A percentile compares a stretch with the other conserved stretches of the same genome.
Evolutionary conservation across 23 tunicate genomes (phyloP).

Genomic region (Halocynthia roretzi): DNA sequence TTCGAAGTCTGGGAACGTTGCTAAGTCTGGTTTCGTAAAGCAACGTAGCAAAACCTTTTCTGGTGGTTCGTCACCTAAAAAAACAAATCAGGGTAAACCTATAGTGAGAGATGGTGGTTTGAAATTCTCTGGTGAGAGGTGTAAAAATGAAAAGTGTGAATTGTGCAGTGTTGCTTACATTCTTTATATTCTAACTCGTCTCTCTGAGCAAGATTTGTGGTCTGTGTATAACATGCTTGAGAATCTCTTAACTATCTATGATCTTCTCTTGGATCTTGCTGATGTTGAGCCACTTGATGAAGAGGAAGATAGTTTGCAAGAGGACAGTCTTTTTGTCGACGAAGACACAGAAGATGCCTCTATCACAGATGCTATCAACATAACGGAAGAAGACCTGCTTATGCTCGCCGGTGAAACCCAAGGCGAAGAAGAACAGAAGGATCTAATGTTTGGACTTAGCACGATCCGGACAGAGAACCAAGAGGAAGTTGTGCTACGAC

Average conservation of each 20-base stretch:
- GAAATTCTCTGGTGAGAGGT: not conserved
- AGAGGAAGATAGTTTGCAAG: not conserved
- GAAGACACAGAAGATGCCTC: slow-evolving; percentile 10
- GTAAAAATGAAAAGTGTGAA: not conserved
- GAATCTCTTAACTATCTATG: slow-evolving; percentile 1
- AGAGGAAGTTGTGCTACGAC: slow-evolving; percentile 53
- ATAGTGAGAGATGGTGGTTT: not conserved
- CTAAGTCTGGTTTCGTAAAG: too few species aligned
- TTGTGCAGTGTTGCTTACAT: slow-evolving; percentile 4
- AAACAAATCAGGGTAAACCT: too few species aligned
- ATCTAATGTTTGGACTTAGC: slow-evolving; percentile 49
- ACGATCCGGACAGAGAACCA: slow-evolving; percentile 40
- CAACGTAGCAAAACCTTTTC: too few species aligned
- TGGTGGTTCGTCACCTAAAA: too few species aligned
- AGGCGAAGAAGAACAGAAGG: slow-evolving; percentile 52
- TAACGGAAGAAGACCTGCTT: slow-evolving; percentile 64
- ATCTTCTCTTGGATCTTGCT: not conserved
- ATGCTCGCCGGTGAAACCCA: slow-evolving; percentile 75
- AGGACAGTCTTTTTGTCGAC: too few species aligned
- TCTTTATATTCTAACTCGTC: not conserved
- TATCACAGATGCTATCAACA: slow-evolving; percentile 29
- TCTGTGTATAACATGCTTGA: not conserved
- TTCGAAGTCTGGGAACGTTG: too few species aligned
- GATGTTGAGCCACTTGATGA: slow-evolving; percentile 1
- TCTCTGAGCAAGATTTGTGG: not conserved